A percentile compares a stretch with the other conserved stretches of the same genome.
Evolutionary conservation across 1,140 invertebrate species (phyloP).

Genomic region (Cherax quadricarinatus): DNA sequence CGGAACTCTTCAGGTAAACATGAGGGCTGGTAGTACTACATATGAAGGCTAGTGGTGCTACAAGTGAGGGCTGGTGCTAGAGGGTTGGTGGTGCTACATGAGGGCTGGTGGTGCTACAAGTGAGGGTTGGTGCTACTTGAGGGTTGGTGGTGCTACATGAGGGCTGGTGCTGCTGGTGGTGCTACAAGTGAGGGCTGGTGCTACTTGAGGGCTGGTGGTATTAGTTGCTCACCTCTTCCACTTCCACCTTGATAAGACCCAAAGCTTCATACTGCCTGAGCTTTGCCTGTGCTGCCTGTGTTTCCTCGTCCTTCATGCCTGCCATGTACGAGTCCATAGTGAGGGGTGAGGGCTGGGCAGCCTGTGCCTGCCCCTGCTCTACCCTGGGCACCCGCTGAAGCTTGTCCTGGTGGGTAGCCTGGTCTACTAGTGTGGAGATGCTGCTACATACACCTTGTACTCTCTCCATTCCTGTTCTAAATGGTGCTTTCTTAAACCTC

Average conservation of each 20-base stretch:
- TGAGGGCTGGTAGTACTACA: too few relatives aligned
- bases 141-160: too few relatives aligned
- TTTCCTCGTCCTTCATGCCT: conserved; percentile 31
- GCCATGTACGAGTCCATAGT: not conserved
- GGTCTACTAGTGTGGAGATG: not conserved
- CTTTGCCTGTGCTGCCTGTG: conserved; percentile 37
- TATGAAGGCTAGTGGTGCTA: too few relatives aligned
- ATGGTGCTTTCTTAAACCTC: conserved; percentile 36
- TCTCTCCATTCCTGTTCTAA: conserved; percentile 35
- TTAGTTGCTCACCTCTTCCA: conserved; percentile 29
- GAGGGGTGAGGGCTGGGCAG: not conserved
- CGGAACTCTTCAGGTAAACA: too few relatives aligned
- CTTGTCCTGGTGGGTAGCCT: not conserved
- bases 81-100: too few relatives aligned
- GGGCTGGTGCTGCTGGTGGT: too few relatives aligned
- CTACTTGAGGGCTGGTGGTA: too few relatives aligned
- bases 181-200: too few relatives aligned
- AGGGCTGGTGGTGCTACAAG: too few relatives aligned
- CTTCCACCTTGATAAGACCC: conserved; percentile 50
- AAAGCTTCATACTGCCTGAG: conserved; percentile 27
- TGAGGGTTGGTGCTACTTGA: too few relatives aligned
- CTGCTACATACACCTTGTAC: not conserved
- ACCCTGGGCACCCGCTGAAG: not conserved
- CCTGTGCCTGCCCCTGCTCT: not conserved
- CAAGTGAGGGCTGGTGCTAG: too few relatives aligned